Evolutionary conservation across 2,797 vertebrate species (phyloP), one percentile per base, ranked within the genome.

Genomic region (Prunella strophiata): DNA sequence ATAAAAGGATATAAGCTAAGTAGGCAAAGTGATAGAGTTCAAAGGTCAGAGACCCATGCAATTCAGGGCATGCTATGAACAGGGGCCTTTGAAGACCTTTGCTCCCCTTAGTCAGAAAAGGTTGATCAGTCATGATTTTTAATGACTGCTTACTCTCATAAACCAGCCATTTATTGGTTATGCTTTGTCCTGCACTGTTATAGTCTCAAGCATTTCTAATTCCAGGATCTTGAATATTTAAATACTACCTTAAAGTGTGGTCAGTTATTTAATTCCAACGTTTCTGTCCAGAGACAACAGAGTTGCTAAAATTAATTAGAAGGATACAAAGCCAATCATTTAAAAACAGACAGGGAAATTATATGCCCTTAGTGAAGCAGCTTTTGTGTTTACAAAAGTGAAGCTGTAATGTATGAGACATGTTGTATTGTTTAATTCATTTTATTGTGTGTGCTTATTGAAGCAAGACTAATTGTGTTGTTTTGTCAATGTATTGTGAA

Each of bases 391-490:
- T 95, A 91, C 87, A 89, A 74, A 94, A 96, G 85, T 93, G 48
- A 96, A 89, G 88, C 84, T 89, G 62, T 97, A 95, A 93, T 95
- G 89, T 95, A 79, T 91, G 83, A 90, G 92, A 77, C 76, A 13
- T 95, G 93, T 91, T 96, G 70, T 96, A 94, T 96, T 96, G 91
- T 98, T 97, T 98, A 97, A 98, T 98, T 98, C 97, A 97, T 97
- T 98, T 97, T 97, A 97, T 96, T 97, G 96, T 97, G 96, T 98
- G 97, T 98, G 98, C 98, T 98, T 98, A 98, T 97, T 98, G 98
- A 98, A 98, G 98, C 98, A 98, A 98, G 98, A 98, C 98, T 98
- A 98, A 98, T 98, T 98, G 98, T 98, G 98, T 98, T 97, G 97
- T 98, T 98, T 98, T 97, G 98, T 98, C 98, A 88, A 98, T 98